Conservation (phyloP, 2,113 vertebrate genomes). For the Entomyzon cyanotis region DNA sequence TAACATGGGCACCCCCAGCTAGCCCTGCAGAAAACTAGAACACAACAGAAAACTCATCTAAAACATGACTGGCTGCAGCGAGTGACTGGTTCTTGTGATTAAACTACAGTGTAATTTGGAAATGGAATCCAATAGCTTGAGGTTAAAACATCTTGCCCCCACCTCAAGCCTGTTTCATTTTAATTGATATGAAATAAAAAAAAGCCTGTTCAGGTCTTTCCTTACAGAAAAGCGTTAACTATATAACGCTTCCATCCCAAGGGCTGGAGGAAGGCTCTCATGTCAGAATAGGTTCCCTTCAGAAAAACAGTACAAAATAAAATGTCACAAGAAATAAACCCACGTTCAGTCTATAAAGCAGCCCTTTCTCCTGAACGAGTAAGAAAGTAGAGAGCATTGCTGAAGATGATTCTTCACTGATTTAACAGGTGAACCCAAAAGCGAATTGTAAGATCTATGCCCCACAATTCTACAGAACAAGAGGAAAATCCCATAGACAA, state of each 20-base stretch:
- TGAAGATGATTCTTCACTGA: neutral
- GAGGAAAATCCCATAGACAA: neutral
- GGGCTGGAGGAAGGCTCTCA: neutral
- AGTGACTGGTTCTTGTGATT: neutral
- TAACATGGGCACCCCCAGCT: neutral
- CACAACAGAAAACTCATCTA: conserved; percentile 35
- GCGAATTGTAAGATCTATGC: neutral
- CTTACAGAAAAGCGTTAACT: neutral
- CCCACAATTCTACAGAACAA: neutral
- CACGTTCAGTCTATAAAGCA: neutral
- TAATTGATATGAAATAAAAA: conserved; percentile 36
- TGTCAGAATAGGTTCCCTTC: neutral
- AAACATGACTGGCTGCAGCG: neutral
- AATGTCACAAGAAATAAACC: conserved; percentile 29
- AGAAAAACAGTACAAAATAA: neutral
- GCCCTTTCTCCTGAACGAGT: neutral
- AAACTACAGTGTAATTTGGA: conserved; percentile 49
- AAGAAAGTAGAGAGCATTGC: neutral
- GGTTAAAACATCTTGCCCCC: conserved; percentile 2
- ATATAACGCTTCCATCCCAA: neutral
- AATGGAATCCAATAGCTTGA: conserved; percentile 24
- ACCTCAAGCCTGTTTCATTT: neutral
- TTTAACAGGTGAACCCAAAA: neutral
- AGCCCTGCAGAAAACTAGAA: conserved; percentile 20
- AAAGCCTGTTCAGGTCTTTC: neutral